phyloP scores from a whole-genome alignment of 1,140 invertebrate genomes.

The Meteorus sp. region DNA sequence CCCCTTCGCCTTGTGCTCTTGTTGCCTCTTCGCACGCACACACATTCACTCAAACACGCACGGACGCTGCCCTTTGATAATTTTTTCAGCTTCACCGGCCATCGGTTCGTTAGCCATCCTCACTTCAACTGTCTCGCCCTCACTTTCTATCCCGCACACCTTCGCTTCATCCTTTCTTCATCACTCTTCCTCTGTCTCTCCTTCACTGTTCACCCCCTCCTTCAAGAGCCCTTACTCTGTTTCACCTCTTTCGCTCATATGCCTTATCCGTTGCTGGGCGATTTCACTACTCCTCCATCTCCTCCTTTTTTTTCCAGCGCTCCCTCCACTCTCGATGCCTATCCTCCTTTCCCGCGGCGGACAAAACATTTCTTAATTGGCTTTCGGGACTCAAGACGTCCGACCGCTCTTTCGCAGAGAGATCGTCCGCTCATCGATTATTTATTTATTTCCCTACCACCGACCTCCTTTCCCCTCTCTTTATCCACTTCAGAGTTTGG shows the following conservation, averaged over 20 bases:
- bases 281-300: constrained; percentile 31
- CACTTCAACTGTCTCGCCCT: constrained; percentile 27
- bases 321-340: constrained; percentile 6
- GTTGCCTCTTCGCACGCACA: constrained; percentile 1
- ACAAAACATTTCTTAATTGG: constrained; percentile 62
- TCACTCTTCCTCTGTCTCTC: constrained; percentile 31
- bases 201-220: constrained; percentile 24
- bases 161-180: too few relatives aligned
- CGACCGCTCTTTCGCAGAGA: constrained; percentile 25
- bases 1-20: constrained; percentile 6
- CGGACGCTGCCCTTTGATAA: constrained; percentile 11
- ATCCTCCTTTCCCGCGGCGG: constrained; percentile 37
- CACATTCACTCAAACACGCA: too few relatives aligned
- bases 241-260: too few relatives aligned
- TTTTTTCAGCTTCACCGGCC: constrained; percentile 7
- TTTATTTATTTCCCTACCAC: constrained; percentile 29
- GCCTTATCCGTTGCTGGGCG: constrained; percentile 23
- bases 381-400: constrained; percentile 29
- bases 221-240: background rate
- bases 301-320: constrained; percentile 31
- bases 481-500: constrained; percentile 3
- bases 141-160: too few relatives aligned
- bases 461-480: constrained; percentile 9
- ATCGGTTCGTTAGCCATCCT: constrained; percentile 22
- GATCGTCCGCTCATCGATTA: constrained; percentile 31